phyloP scores from a whole-genome alignment of 2,113 vertebrate genomes.

The Lutjanus erythropterus region DNA sequence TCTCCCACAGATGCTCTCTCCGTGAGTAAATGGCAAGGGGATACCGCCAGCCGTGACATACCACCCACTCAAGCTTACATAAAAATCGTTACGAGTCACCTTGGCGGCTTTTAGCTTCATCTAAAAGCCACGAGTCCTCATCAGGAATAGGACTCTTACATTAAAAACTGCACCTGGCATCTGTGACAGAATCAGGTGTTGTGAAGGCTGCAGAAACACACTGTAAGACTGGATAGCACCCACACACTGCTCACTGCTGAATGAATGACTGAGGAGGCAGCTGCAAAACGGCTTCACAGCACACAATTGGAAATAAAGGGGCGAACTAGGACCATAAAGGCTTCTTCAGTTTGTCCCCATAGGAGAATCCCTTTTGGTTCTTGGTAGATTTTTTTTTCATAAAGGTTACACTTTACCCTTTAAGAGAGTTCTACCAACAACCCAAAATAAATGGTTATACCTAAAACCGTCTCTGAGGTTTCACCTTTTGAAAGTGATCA shows the following conservation, averaged over 20 bases:
- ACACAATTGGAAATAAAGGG: no score
- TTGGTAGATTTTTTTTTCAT: no score
- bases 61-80: slow-evolving; percentile 55
- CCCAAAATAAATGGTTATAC: no score
- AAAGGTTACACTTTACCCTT: no score
- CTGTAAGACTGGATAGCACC: background rate
- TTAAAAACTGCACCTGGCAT: slow-evolving; percentile 46
- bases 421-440: no score
- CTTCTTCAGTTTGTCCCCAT: no score
- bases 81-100: slow-evolving; percentile 59
- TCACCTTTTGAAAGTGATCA: no score
- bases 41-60: slow-evolving; percentile 41
- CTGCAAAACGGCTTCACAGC: slow-evolving; percentile 28
- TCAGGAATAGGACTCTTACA: slow-evolving; percentile 26
- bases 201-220: slow-evolving; percentile 33
- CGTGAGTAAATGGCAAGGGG: slow-evolving; percentile 35
- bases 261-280: slow-evolving; percentile 26
- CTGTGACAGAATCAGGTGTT: slow-evolving; percentile 41
- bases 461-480: no score
- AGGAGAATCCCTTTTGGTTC: no score
- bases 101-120: slow-evolving; percentile 52
- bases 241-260: background rate
- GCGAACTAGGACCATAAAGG: no score
- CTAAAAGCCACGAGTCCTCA: slow-evolving; percentile 52
- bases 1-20: slow-evolving; percentile 58